A percentile compares a stretch with the other conserved stretches of the same genome.
Evolutionary conservation across 1,140 invertebrate genomes (phyloP).

Genomic region (Anastrepha ludens): DNA sequence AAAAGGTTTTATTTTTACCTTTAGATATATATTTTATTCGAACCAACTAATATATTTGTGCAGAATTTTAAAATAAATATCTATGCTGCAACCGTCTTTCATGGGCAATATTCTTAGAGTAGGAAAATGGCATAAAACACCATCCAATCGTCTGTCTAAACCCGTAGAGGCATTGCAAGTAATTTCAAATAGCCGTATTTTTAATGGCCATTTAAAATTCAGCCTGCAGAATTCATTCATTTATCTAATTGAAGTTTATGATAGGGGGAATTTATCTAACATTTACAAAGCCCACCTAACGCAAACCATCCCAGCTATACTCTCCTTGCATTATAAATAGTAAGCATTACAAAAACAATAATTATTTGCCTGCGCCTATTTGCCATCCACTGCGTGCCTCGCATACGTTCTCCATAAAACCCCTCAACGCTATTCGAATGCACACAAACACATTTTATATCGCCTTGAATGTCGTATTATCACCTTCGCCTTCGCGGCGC

Average conservation of each 20-base stretch:
- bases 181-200: not conserved
- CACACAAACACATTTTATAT: not conserved
- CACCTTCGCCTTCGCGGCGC: not conserved
- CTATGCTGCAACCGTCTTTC: too few species aligned
- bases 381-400: not conserved
- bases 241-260: constrained; percentile 36
- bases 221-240: not conserved
- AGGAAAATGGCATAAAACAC: too few species aligned
- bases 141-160: too few species aligned
- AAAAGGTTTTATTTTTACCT: too few species aligned
- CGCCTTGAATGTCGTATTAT: not conserved
- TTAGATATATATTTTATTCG: too few species aligned
- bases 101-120: too few species aligned
- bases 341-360: not conserved
- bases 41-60: too few species aligned
- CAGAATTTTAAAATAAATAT: too few species aligned
- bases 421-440: not conserved
- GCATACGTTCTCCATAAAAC: too few species aligned
- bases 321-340: not conserved
- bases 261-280: not conserved
- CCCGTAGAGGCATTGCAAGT: not conserved
- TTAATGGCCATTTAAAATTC: not conserved
- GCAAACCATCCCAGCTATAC: not conserved
- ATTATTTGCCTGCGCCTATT: not conserved
- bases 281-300: not conserved